Percentiles rank a stretch among this genome's conserved stretches.
phyloP scores from a whole-genome alignment of 2,113 vertebrate species.

The Cinclus cinclus region DNA sequence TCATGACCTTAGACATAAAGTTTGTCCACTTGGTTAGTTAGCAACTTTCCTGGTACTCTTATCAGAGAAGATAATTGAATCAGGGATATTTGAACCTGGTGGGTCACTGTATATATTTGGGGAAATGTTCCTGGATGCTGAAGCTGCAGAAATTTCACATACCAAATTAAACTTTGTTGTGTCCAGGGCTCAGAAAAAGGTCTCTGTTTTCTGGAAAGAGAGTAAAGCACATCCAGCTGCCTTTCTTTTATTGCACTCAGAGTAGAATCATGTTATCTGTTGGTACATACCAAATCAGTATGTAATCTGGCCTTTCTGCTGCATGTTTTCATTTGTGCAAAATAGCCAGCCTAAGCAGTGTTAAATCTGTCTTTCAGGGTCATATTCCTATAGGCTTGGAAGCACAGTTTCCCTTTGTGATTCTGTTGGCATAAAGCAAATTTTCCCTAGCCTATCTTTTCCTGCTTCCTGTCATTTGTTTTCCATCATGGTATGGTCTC shows the following conservation, averaged over 20 bases:
- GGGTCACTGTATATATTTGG: not conserved
- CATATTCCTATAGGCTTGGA: not conserved
- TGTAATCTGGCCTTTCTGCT: not conserved
- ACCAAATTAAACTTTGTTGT: not conserved
- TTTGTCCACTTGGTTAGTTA: constrained; percentile 26
- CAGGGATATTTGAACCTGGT: not conserved
- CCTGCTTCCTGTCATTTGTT: not conserved
- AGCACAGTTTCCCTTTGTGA: not conserved
- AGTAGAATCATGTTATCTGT: not conserved
- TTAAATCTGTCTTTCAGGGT: not conserved
- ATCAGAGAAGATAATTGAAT: not conserved
- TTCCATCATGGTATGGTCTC: not conserved
- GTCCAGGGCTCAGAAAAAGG: not conserved
- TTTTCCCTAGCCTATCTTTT: not conserved
- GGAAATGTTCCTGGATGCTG: not conserved
- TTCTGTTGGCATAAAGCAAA: not conserved
- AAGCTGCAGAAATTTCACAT: not conserved
- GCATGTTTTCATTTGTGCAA: not conserved
- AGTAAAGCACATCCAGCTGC: not conserved
- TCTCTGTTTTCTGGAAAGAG: not conserved
- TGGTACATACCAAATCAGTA: not conserved
- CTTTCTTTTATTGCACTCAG: not conserved
- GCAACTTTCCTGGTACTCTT: not conserved
- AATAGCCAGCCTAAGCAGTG: not conserved
- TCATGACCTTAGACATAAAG: constrained; percentile 54